Base-by-base conservation (phyloP, 1,140 invertebrate genomes). In the Ptiloglossa arizonensis region DNA sequence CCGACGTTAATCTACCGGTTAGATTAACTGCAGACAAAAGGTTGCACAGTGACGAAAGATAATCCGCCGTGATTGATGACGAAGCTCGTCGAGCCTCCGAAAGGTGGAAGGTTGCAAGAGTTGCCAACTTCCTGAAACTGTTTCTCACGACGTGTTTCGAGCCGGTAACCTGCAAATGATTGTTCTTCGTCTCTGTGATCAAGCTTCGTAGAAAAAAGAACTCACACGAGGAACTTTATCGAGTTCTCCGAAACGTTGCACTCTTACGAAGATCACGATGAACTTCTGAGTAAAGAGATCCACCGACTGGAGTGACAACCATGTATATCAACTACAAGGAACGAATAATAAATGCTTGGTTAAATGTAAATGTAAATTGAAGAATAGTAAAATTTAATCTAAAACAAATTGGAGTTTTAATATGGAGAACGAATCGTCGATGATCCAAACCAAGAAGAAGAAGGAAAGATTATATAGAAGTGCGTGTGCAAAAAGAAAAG, bases 21-120 rank as follows among this genome's bases (percentile, higher is more conserved):
- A 57, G 38, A 67, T 46, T 67, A 74, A 35, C 38, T 24, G 66
- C 50, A 6, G 66, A 68, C 48, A 52, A 38, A 44, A 38, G 35
- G 32, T 66, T 44, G 27, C 60, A 67, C 62, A 46, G 62, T 56
- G 72, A 74, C 62, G 62, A 74, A 74, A 74, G 62, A 74, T 74
- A 67, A 74, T 74, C 50, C 72, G 13, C 15, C 27, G 15, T 74
- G 62, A 74, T 74, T 56, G 62, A 74, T 74, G 50, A 64, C 62
- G 19, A 4, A 13, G 19, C 50, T 13, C 62, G 4, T 32, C 15
- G 48, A 29, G 48, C 9, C 48, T 66, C 19, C 11, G 60, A 67
- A 74, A 74, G 62, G 50, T 74, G 50, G 62, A 67, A 74, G 62
- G 62, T 74, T 67, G 48, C 27, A 22, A 15, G 19, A n/a, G 35